These are phyloP conservation scores for Eurystomus glaucurus DNA, from an alignment of 2,797 vertebrate genomes.

Conservation along the genomic window DNA sequence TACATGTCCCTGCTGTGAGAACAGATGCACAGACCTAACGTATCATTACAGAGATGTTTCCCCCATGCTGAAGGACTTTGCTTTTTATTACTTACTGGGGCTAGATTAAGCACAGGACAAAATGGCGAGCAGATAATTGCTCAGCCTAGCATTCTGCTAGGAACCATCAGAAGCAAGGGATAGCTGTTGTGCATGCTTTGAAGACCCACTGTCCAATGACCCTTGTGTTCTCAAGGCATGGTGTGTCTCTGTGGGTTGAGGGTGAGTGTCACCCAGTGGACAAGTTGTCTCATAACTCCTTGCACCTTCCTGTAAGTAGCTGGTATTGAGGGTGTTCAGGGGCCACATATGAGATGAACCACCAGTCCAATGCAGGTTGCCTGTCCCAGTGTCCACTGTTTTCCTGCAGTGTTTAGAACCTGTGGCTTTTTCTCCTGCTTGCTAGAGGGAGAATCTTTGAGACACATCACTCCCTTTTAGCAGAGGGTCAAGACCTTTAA, in stretches of 20 bases:
- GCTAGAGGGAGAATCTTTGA: neutral
- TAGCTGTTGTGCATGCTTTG: neutral
- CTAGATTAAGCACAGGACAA: slow-evolving; percentile 76
- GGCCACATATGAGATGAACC: neutral
- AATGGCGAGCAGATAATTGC: slow-evolving; percentile 58
- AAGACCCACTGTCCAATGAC: neutral
- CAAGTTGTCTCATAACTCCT: neutral
- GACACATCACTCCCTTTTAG: neutral
- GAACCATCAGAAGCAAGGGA: neutral
- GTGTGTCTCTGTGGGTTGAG: neutral
- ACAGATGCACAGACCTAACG: slow-evolving; percentile 73
- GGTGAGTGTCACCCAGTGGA: slow-evolving; percentile 31
- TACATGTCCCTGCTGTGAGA: slow-evolving; percentile 69
- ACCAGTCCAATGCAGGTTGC: neutral
- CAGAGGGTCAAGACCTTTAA: neutral
- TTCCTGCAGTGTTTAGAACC: neutral
- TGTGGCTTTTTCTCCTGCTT: neutral
- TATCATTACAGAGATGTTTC: slow-evolving; percentile 75
- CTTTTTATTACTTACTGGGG: slow-evolving; percentile 74
- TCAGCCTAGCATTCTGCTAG: slow-evolving; percentile 1
- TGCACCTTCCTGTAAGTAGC: neutral
- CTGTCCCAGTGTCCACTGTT: neutral
- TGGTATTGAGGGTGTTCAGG: neutral
- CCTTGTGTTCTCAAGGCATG: neutral
- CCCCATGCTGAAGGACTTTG: slow-evolving; percentile 76